These are phyloP conservation scores for Nemapogon koenigi DNA, from an alignment of 2,888 invertebrate species.

Conservation along the genomic window DNA sequence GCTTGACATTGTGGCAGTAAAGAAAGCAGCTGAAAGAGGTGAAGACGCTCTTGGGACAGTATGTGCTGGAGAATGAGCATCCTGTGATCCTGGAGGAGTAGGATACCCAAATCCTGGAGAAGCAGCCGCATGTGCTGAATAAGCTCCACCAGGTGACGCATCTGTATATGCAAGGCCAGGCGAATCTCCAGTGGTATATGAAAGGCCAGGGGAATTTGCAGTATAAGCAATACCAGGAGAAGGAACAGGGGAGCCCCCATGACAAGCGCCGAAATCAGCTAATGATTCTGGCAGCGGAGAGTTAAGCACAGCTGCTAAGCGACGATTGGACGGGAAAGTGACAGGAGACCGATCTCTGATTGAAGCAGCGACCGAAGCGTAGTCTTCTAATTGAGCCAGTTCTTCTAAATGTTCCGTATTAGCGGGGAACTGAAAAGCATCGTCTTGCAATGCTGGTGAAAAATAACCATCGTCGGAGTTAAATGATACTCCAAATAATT, in stretches of 20 bases:
- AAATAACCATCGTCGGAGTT: constrained; percentile 70
- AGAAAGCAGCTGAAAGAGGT: constrained; percentile 83
- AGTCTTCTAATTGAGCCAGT: constrained; percentile 67
- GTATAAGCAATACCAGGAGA: constrained; percentile 61
- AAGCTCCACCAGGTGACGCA: constrained; percentile 45
- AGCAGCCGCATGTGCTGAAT: constrained; percentile 35
- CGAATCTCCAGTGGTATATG: constrained; percentile 75
- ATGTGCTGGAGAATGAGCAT: constrained; percentile 73
- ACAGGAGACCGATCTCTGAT: constrained; percentile 65
- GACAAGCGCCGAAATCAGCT: constrained; percentile 84
- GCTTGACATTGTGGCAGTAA: constrained; percentile 84
- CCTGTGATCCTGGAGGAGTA: constrained; percentile 88
- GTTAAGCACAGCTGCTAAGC: constrained; percentile 78
- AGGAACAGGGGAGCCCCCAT: constrained; percentile 57
- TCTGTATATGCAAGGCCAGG: constrained; percentile 47
- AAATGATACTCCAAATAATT: constrained; percentile 69
- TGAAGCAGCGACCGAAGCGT: constrained; percentile 64
- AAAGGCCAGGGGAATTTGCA: constrained; percentile 68
- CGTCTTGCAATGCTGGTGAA: constrained; percentile 74
- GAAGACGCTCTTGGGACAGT: constrained; percentile 77
- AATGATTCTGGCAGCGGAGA: constrained; percentile 80
- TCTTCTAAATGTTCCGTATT: constrained; percentile 70
- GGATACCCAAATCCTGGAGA: constrained; percentile 84
- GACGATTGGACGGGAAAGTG: constrained; percentile 71
- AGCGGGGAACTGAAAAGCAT: constrained; percentile 73